Conservation (phyloP, 2,797 vertebrate genomes). For the Tokudaia tokunoshimensis region DNA sequence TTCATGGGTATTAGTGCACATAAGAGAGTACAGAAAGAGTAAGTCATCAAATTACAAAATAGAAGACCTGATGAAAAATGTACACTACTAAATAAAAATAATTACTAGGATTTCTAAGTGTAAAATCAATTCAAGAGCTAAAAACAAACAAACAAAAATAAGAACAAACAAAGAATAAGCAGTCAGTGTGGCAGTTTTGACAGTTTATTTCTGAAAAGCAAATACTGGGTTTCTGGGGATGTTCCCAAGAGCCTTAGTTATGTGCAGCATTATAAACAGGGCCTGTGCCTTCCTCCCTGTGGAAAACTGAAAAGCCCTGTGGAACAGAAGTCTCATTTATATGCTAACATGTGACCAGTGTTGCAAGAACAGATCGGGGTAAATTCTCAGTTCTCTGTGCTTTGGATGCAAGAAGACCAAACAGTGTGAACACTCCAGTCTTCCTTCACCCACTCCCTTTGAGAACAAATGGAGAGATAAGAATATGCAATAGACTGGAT, state of each 20-base stretch:
- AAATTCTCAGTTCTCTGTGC: conserved; percentile 12
- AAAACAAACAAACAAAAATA: background rate
- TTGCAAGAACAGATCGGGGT: background rate
- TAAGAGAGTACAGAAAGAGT: background rate
- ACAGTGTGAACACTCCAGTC: background rate
- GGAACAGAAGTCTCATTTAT: conserved; percentile 52
- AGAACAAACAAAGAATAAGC: background rate
- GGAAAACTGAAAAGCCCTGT: background rate
- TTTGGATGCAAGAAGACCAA: background rate
- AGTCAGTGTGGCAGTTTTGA: background rate
- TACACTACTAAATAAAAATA: background rate
- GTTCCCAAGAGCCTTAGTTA: background rate
- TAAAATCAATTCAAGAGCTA: background rate
- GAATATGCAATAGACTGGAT: background rate
- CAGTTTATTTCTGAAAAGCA: background rate
- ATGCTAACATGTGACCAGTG: conserved; percentile 5
- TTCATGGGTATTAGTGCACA: background rate
- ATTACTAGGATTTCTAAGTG: background rate
- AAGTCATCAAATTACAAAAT: background rate
- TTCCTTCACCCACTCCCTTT: background rate
- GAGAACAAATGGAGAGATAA: background rate
- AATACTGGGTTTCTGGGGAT: background rate
- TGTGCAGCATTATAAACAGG: conserved; percentile 11
- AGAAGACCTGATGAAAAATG: background rate
- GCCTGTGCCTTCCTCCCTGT: background rate